Evolutionary conservation across 2,888 invertebrate species (phyloP).

Genomic region (Rotaria magnacalcarata): DNA sequence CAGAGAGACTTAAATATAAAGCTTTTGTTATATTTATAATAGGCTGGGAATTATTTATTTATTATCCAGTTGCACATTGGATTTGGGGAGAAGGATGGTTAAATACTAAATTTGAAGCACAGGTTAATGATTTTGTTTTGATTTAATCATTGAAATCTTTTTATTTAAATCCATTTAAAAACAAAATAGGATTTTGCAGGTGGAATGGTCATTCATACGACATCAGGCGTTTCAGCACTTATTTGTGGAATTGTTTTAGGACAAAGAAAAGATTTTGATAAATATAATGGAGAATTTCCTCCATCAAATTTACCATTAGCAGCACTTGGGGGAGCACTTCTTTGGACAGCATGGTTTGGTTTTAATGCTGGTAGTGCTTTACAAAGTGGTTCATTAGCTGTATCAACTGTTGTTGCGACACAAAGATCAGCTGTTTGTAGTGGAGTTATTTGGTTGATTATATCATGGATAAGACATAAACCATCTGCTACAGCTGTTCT

Average conservation of each 20-base stretch:
- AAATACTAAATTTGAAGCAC: background rate
- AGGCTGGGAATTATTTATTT: background rate
- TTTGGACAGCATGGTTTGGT: conserved; percentile 2
- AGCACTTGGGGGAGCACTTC: background rate
- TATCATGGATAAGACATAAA: conserved; percentile 19
- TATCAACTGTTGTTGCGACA: conserved; percentile 2
- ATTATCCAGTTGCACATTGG: conserved; percentile 26
- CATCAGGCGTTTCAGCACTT: background rate
- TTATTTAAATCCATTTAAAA: too few species aligned
- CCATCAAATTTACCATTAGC: conserved; percentile 14
- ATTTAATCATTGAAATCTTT: too few species aligned
- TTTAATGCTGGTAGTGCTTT: conserved; percentile 6
- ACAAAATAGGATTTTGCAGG: conserved; percentile 24
- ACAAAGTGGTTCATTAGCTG: background rate
- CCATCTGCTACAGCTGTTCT: conserved; percentile 3
- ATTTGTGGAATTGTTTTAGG: background rate
- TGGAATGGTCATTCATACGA: background rate
- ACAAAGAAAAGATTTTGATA: conserved; percentile 9
- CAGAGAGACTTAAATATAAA: background rate
- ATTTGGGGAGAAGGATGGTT: background rate
- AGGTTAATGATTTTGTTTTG: background rate
- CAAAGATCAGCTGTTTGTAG: background rate
- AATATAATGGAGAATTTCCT: background rate
- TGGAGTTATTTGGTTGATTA: background rate
- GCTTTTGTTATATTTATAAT: background rate